Evolutionary conservation across 2,797 vertebrate species (phyloP), one percentile per base, ranked within the genome.

Genomic region (Acanthis flammea): DNA sequence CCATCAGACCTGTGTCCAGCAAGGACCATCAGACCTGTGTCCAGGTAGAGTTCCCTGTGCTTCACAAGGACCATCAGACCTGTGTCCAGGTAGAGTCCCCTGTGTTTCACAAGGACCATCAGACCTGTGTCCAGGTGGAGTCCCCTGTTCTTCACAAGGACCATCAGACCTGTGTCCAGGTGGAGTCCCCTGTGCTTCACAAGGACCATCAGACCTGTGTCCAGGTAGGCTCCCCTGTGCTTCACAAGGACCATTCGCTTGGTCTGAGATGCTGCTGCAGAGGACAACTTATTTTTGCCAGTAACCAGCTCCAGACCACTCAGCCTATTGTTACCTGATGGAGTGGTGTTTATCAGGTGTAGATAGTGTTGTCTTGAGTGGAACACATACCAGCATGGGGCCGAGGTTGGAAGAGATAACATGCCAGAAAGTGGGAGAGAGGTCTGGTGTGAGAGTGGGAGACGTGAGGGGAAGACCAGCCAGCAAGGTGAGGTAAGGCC

Each of bases 331-430:
- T 25, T 62, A 55, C 37, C 21, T 37, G 22, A 3, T 31, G 53
- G 21, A 27, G 1, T 68, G 68, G 37, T 19, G 18, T 54, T 74
- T 75, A 14, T 35, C n/a, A 60, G 45, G 9, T 22, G 19, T 37
- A 31, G 68, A 23, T 6, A 13, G 10, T 2, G 0, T 4, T 4
- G 2, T n/a, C 44, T 57, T 66, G 82, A 35, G 54, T 3, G 1
- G 27, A 71, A 31, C 28, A 85, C 41, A 16, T 14, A 30, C 9
- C 2, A 10, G 19, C 19, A 6, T 5, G 12, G 51, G 19, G 42
- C 33, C 0, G 0, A 61, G 30, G 19, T 0, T 4, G 2, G 24
- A 47, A 13, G 30, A 74, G 23, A 7, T 25, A 9, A 1, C n/a
- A 15, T 13, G 3, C 12, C 65, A 88, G 35, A 58, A 77, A 51